Evolutionary conservation across 1,140 invertebrate species (phyloP), one percentile per base, ranked within the genome.

Genomic region (Drosophila nebulosa): DNA sequence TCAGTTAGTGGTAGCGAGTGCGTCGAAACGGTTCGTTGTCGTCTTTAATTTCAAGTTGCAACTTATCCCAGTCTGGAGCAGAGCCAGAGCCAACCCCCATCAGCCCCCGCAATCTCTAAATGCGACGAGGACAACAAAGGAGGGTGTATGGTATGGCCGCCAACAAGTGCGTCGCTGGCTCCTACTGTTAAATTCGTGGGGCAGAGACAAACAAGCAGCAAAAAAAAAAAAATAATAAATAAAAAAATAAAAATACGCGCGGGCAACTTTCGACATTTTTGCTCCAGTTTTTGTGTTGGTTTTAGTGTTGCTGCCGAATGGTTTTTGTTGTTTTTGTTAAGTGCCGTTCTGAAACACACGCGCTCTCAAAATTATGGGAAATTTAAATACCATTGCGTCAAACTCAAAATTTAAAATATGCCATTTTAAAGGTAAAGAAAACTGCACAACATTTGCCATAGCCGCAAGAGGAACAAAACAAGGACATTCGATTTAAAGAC

Each of bases 11-110:
- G 39, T 64, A 46, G 70, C 69, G 68, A 67, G 66, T 64, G 65
- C 46, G 27, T 68, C 59, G 58, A 65, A 78, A 52, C 66, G 79
- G 81, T 81, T 68, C 67, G 83, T 85, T 88, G 76, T 46, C 18
- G 16, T 46, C 7, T 46, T 10, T 3, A 46, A 61, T 66, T 42
- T 52, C n/a, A 35, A 18, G 21, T 12, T 30, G 5, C 63, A 42
- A 16, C 22, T 26, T 12, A 35, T 5, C 9, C 14, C 9, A 18
- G 36, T 7, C 26, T 24, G 24, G 42, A 52, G 30, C 27, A 66
- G 32, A 55, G 26, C 22, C 22, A 26, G n/a, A n/a, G n/a, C n/a
- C n/a, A n/a, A n/a, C 3, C 22, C 26, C 16, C 52, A 14, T 46
- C 7, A 55, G 27, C 26, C 12, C 6, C 27, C 26, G 18, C 51